A percentile compares a stretch with the other conserved stretches of the same genome.
Evolutionary conservation across 2,113 vertebrate genomes (phyloP).

Genomic region (Oryctolagus cuniculus): mOryCun1.1 NC_091444.1:11866001-11866500

Average conservation of each 20-base stretch:
- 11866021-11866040: no score
- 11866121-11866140: background rate
- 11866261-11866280: background rate
- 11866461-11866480: background rate
- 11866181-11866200: background rate
- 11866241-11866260: background rate
- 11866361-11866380: background rate
- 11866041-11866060: conserved; percentile 46
- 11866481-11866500: background rate
- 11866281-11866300: background rate
- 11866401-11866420: background rate
- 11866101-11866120: background rate
- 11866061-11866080: conserved; percentile 53
- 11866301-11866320: background rate
- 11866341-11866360: background rate
- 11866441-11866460: background rate
- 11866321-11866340: background rate
- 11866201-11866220: background rate
- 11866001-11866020: no score
- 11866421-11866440: background rate
- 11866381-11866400: background rate
- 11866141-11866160: background rate
- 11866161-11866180: background rate
- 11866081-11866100: background rate
- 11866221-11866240: background rate